These are phyloP conservation scores for Phoronis australis DNA, from an alignment of 2,888 invertebrate genomes.

Conservation along the genomic window DNA sequence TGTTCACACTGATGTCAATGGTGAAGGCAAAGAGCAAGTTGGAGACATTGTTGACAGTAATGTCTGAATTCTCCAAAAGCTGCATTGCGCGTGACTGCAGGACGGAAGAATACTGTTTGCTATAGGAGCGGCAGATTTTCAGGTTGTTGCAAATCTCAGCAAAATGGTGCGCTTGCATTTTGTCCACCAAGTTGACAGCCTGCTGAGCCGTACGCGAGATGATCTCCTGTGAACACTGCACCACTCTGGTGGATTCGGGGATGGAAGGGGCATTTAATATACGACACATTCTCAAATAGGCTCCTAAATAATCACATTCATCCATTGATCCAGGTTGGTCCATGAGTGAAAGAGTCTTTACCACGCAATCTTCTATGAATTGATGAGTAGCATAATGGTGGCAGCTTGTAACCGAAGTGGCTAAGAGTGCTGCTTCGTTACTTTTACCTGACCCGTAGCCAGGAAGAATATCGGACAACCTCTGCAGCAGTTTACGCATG, in stretches of 20 bases:
- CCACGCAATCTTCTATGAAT: too few relatives aligned
- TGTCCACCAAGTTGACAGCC: neutral
- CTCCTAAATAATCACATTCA: too few relatives aligned
- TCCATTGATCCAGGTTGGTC: too few relatives aligned
- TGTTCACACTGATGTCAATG: neutral
- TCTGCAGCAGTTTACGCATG: neutral
- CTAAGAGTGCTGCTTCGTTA: neutral
- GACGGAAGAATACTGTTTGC: neutral
- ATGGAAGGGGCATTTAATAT: too few relatives aligned
- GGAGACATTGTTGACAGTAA: slow-evolving; percentile 9
- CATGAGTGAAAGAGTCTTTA: too few relatives aligned
- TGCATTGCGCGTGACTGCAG: slow-evolving; percentile 7
- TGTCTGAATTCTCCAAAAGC: neutral
- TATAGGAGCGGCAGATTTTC: slow-evolving; percentile 5
- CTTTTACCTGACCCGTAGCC: too few relatives aligned
- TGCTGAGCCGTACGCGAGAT: too few relatives aligned
- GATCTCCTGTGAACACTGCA: too few relatives aligned
- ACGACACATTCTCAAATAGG: too few relatives aligned
- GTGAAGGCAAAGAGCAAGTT: slow-evolving; percentile 11
- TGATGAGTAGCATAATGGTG: too few relatives aligned
- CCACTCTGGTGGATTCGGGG: too few relatives aligned
- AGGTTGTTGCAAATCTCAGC: slow-evolving; percentile 12
- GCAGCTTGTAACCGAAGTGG: too few relatives aligned
- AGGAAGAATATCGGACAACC: neutral
- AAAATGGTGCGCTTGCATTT: slow-evolving; percentile 7